Evolutionary conservation across 2,888 invertebrate species (phyloP).

Genomic region (Teleiodes luculella): DNA sequence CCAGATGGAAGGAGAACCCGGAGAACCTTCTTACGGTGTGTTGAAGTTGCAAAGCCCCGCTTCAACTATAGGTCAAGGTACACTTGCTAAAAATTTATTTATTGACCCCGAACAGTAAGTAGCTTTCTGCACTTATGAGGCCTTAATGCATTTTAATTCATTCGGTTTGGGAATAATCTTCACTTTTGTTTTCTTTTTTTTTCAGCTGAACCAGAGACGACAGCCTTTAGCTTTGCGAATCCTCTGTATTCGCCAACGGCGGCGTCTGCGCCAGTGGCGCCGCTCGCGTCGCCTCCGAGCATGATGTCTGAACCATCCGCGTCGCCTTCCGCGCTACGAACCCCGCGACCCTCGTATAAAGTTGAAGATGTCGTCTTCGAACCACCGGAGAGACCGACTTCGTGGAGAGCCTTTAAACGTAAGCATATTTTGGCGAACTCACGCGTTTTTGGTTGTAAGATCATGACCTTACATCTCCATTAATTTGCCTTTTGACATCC

Average conservation of each 20-base stretch:
- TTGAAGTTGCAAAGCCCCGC: conserved; percentile 85
- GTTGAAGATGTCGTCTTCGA: conserved; percentile 87
- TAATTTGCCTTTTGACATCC: no score
- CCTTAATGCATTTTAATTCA: not conserved
- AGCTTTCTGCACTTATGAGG: not conserved
- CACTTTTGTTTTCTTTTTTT: not conserved
- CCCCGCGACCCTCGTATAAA: conserved; percentile 81
- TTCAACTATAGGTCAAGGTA: conserved; percentile 50
- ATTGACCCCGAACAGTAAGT: not conserved
- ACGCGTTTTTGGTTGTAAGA: no score
- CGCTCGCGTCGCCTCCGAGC: conserved; percentile 30
- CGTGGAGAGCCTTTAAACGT: conserved; percentile 71
- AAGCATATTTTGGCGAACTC: conserved; percentile 19
- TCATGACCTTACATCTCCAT: no score
- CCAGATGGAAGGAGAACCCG: conserved; percentile 68
- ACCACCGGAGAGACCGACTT: conserved; percentile 72
- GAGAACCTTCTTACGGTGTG: conserved; percentile 83
- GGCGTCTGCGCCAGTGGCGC: conserved; percentile 39
- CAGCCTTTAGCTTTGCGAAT: conserved; percentile 88
- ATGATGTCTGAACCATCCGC: conserved; percentile 34
- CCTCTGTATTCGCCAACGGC: conserved; percentile 89
- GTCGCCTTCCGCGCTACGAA: conserved; percentile 49
- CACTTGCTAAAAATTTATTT: not conserved
- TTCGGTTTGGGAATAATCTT: not conserved
- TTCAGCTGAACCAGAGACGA: conserved; percentile 69